Percentiles rank a stretch among this genome's conserved stretches.
Evolutionary conservation across 2,113 vertebrate genomes (phyloP).

Genomic region (Tenebrosternarchus preto): DNA sequence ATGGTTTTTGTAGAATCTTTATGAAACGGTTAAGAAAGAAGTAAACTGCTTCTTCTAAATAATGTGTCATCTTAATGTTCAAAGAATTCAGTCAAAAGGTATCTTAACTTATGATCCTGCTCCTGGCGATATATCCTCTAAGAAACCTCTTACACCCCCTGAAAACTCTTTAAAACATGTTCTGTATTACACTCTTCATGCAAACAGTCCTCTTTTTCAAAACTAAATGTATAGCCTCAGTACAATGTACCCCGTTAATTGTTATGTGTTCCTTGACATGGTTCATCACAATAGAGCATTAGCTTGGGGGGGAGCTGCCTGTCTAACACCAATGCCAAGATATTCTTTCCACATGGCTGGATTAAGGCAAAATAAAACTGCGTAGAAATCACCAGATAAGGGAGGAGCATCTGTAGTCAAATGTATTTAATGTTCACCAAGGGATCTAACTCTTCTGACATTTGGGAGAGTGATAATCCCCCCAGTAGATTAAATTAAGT

Average conservation of each 20-base stretch:
- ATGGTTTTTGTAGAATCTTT: too few relatives aligned
- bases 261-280: too few relatives aligned
- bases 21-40: too few relatives aligned
- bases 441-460: slow-evolving; percentile 64
- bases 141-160: too few relatives aligned
- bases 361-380: slow-evolving; percentile 69
- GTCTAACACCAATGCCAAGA: slow-evolving; percentile 42
- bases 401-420: slow-evolving; percentile 70
- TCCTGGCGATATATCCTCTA: too few relatives aligned
- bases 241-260: slow-evolving; percentile 16
- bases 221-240: not conserved
- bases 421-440: slow-evolving; percentile 73
- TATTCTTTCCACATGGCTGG: slow-evolving; percentile 65
- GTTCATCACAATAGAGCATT: too few relatives aligned
- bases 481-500: slow-evolving; percentile 76
- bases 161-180: too few relatives aligned
- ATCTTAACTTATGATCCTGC: too few relatives aligned
- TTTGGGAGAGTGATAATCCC: slow-evolving; percentile 72
- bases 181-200: not conserved
- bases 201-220: slow-evolving; percentile 1
- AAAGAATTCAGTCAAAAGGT: too few relatives aligned
- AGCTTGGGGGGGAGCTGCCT: slow-evolving; percentile 57
- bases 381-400: slow-evolving; percentile 69
- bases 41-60: too few relatives aligned
- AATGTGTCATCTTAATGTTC: too few relatives aligned